Evolutionary conservation across 2,113 vertebrate species (phyloP).

Genomic region (Phrynosoma platyrhinos): DNA sequence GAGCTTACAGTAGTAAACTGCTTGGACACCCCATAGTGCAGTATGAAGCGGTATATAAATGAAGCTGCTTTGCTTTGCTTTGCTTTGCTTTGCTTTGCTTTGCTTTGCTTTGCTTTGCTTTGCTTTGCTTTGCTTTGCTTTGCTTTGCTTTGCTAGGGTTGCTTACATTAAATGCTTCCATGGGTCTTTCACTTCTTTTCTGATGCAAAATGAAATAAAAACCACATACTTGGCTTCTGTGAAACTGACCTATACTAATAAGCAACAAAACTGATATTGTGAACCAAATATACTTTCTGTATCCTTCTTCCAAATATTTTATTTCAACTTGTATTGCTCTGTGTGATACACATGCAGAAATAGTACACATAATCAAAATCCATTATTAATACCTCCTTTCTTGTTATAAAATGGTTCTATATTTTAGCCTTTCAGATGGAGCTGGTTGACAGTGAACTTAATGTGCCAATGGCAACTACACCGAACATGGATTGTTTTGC

Average conservation of each 20-base stretch:
- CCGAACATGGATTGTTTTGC: not conserved
- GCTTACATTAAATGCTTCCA: not conserved
- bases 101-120: not conserved
- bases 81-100: not conserved
- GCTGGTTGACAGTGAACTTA: not conserved
- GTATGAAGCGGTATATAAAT: no score
- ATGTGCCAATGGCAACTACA: not conserved
- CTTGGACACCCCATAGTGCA: no score
- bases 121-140: not conserved
- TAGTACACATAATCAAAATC: not conserved
- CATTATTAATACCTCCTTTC: not conserved
- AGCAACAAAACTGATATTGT: not conserved
- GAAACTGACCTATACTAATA: not conserved
- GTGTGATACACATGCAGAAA: not conserved
- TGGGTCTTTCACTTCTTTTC: not conserved
- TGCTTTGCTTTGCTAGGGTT: not conserved
- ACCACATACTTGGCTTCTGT: not conserved
- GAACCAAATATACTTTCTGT: not conserved
- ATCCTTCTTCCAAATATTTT: not conserved
- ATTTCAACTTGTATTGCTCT: not conserved
- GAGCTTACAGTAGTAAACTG: no score
- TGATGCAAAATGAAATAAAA: not conserved
- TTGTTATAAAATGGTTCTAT: not conserved
- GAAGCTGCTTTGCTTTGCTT: no score
- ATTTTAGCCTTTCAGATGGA: not conserved